phyloP scores from a whole-genome alignment of 2,797 vertebrate genomes.

The Petrocephalus schoutedeni region DNA sequence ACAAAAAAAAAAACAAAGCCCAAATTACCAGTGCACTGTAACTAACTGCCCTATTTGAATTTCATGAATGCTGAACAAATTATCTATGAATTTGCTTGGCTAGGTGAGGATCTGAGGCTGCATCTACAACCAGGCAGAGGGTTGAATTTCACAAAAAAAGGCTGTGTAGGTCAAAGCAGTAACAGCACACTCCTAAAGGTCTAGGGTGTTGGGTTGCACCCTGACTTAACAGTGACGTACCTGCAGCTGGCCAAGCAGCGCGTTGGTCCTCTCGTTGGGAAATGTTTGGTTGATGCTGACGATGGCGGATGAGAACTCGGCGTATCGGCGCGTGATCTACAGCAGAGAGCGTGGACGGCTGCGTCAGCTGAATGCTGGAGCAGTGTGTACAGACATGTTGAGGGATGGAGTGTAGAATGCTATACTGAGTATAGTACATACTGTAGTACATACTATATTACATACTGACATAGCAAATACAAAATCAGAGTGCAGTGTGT shows the following conservation, averaged over 20 bases:
- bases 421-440: not conserved
- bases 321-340: slow-evolving; percentile 86
- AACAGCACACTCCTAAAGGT: not conserved
- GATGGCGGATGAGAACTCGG: slow-evolving; percentile 86
- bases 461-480: not conserved
- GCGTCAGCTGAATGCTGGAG: not conserved
- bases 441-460: not conserved
- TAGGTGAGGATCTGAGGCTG: not conserved
- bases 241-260: slow-evolving; percentile 82
- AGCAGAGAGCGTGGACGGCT: slow-evolving; percentile 12
- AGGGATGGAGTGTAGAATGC: not conserved
- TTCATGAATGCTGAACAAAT: not conserved
- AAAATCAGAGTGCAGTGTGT: not conserved
- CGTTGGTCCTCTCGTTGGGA: slow-evolving; percentile 76
- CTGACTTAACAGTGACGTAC: slow-evolving; percentile 44
- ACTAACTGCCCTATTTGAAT: not conserved
- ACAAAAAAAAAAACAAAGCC: slow-evolving; percentile 10
- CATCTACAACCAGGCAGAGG: not conserved
- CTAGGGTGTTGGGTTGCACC: not conserved
- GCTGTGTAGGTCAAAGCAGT: not conserved
- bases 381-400: not conserved
- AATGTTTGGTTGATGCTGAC: slow-evolving; percentile 94
- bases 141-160: not conserved
- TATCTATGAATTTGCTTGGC: not conserved
- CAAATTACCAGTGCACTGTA: not conserved